Evolutionary conservation across 2,888 invertebrate genomes (phyloP).

Genomic region (Hyposoter dolosus): DNA sequence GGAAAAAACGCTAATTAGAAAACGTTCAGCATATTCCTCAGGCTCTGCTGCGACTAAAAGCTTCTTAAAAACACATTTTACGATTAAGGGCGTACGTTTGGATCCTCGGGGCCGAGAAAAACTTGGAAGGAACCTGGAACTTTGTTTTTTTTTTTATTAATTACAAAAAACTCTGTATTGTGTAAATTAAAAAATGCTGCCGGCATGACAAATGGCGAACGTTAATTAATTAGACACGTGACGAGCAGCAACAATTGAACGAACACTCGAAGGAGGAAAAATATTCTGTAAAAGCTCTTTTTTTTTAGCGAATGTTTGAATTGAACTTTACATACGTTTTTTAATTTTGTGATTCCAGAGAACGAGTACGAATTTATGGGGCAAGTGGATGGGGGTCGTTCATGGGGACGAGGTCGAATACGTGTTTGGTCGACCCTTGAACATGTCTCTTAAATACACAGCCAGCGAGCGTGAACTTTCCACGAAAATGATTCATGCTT

Average conservation of each 20-base stretch:
- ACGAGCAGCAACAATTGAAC: neutral
- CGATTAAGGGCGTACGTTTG: neutral
- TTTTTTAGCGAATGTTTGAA: neutral
- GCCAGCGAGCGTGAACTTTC: conserved; percentile 94
- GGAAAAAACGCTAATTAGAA: conserved; percentile 25
- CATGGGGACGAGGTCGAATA: conserved; percentile 99
- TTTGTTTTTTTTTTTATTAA: neutral
- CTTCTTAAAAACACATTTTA: neutral
- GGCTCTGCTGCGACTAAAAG: neutral
- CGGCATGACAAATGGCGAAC: neutral
- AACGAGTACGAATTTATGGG: conserved; percentile 97
- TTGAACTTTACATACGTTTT: conserved; percentile 17
- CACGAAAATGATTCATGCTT: conserved; percentile 95
- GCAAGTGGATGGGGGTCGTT: conserved; percentile 99
- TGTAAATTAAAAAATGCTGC: too few relatives aligned
- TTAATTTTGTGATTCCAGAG: conserved; percentile 88
- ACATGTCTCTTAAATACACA: conserved; percentile 94
- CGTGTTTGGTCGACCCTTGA: conserved; percentile 97
- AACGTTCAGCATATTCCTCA: neutral
- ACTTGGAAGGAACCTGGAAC: neutral
- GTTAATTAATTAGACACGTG: neutral
- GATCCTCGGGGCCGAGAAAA: neutral
- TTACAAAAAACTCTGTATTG: neutral
- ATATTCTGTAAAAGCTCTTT: too few relatives aligned
- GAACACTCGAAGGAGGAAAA: too few relatives aligned